Percentiles rank a stretch among this genome's conserved stretches.
These are phyloP conservation scores for Beaufortia kweichowensis DNA, from an alignment of 2,113 vertebrate species.

Conservation along the genomic window DNA sequence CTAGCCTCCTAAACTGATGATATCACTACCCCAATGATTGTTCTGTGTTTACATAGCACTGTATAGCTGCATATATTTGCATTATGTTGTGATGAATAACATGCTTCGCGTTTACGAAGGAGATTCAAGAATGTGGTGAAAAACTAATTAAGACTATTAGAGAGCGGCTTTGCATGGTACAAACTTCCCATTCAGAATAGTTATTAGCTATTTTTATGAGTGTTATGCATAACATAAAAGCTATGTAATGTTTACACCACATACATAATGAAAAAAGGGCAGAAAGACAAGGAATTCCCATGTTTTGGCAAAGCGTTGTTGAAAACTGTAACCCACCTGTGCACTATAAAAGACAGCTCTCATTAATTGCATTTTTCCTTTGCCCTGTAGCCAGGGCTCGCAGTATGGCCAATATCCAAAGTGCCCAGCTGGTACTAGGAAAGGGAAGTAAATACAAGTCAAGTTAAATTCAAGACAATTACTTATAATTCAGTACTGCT, in stretches of 20 bases:
- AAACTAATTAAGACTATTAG: neutral
- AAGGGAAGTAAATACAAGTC: neutral
- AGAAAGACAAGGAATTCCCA: slow-evolving; percentile 49
- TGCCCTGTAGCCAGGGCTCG: slow-evolving; percentile 53
- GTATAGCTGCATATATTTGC: slow-evolving; percentile 2
- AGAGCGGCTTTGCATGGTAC: neutral
- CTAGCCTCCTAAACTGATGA: neutral
- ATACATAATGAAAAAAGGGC: slow-evolving; percentile 10
- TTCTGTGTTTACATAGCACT: slow-evolving; percentile 7
- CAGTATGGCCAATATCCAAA: slow-evolving; percentile 31
- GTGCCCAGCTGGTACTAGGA: slow-evolving; percentile 32
- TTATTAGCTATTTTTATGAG: slow-evolving; percentile 6
- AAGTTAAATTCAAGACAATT: neutral
- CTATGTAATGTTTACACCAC: slow-evolving; percentile 5
- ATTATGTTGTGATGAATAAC: neutral
- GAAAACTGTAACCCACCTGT: slow-evolving; percentile 67
- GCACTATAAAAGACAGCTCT: slow-evolving; percentile 66
- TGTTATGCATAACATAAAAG: slow-evolving; percentile 18
- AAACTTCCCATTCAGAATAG: neutral
- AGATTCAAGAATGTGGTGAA: neutral
- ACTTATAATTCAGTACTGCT: neutral
- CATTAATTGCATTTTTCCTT: slow-evolving; percentile 59
- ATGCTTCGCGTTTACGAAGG: neutral
- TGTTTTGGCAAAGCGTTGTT: slow-evolving; percentile 56
- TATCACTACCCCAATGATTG: neutral